Percentiles rank a stretch among this genome's conserved stretches.
phyloP scores from a whole-genome alignment of 1,140 invertebrate species.

The Ceratitis capitata region DNA sequence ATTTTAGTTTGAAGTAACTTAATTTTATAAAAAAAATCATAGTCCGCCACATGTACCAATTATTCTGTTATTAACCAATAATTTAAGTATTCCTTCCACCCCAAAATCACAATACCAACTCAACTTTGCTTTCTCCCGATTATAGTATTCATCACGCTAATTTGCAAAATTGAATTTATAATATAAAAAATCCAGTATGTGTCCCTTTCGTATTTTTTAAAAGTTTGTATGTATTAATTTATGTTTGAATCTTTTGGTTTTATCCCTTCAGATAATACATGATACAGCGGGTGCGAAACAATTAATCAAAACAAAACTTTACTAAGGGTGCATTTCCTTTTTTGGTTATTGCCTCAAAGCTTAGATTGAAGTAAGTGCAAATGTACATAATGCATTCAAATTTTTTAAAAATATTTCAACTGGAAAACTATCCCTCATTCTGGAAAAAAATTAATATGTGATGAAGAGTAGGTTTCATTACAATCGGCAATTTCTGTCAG shows the following conservation, averaged over 20 bases:
- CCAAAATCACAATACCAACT: neutral
- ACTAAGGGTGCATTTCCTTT: neutral
- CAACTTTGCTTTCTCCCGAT: neutral
- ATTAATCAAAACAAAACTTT: slow-evolving; percentile 17
- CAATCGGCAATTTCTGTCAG: too few relatives aligned
- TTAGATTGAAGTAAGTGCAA: neutral
- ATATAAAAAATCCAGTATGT: neutral
- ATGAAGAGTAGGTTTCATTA: too few relatives aligned
- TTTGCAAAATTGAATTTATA: slow-evolving; percentile 11
- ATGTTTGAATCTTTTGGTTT: neutral
- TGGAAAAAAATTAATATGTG: too few relatives aligned
- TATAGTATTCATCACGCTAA: neutral
- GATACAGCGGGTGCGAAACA: neutral
- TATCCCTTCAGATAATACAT: neutral
- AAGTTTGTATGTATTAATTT: neutral
- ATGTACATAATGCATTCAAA: too few relatives aligned
- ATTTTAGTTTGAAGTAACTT: too few relatives aligned
- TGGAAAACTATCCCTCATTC: too few relatives aligned
- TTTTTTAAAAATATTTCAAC: too few relatives aligned
- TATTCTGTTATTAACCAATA: neutral
- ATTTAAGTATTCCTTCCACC: neutral
- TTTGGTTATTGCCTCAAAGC: neutral
- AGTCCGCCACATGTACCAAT: neutral
- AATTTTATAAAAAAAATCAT: too few relatives aligned
- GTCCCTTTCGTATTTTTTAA: neutral